Conservation (phyloP, 1,140 invertebrate species). For the Micrasema longulum region DNA sequence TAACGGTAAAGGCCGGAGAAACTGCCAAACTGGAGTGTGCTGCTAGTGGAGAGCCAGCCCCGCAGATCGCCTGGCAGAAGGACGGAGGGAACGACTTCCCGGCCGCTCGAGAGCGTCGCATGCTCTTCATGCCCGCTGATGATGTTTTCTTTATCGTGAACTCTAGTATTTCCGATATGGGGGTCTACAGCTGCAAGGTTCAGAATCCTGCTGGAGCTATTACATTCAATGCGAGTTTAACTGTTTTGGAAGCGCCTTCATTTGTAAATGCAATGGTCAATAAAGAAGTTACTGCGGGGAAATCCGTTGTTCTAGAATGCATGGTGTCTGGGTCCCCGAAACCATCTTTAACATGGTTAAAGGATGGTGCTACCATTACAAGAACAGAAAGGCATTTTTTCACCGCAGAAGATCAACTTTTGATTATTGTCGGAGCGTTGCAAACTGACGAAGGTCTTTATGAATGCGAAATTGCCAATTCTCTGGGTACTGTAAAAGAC, state of each 20-base stretch:
- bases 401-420: slow-evolving; percentile 85
- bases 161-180: slow-evolving; percentile 88
- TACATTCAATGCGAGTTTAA: slow-evolving; percentile 89
- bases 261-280: slow-evolving; percentile 88
- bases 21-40: slow-evolving; percentile 93
- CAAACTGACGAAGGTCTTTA: slow-evolving; percentile 85
- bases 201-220: slow-evolving; percentile 89
- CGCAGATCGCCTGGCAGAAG: slow-evolving; percentile 93
- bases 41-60: slow-evolving; percentile 87
- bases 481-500: slow-evolving; percentile 76
- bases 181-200: slow-evolving; percentile 94
- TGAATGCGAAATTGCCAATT: slow-evolving; percentile 90
- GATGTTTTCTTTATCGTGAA: slow-evolving; percentile 93
- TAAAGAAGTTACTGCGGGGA: slow-evolving; percentile 82
- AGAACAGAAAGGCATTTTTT: slow-evolving; percentile 84
- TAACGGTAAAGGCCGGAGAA: slow-evolving; percentile 85
- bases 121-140: slow-evolving; percentile 93
- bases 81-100: slow-evolving; percentile 96
- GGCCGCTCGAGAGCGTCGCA: slow-evolving; percentile 90
- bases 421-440: slow-evolving; percentile 87
- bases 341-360: slow-evolving; percentile 89
- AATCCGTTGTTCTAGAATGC: slow-evolving; percentile 88
- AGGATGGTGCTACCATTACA: slow-evolving; percentile 82
- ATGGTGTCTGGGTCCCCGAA: slow-evolving; percentile 87
- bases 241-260: slow-evolving; percentile 86